Evolutionary conservation across 92 coral and sea anemone genomes (phyloP).

Genomic region (Palythoa caribaeorum): DNA sequence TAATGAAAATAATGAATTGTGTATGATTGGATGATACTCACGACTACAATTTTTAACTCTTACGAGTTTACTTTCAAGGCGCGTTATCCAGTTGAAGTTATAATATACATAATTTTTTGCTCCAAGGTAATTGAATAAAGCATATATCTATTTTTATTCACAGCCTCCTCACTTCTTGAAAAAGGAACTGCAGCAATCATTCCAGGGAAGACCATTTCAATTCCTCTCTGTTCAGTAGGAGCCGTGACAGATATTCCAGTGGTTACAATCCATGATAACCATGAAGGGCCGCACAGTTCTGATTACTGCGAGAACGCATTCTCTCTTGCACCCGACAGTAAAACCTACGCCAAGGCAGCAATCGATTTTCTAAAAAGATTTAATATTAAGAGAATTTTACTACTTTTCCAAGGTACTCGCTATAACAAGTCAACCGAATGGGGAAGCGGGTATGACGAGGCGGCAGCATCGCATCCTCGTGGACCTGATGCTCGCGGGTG

Average conservation of each 20-base stretch:
- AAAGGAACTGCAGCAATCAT: conserved; percentile 49
- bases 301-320: conserved; percentile 48
- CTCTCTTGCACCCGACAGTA: conserved; percentile 62
- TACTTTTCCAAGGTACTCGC: conserved; percentile 63
- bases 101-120: no score
- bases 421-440: no score
- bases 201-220: conserved; percentile 29
- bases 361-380: conserved; percentile 49
- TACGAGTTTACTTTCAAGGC: no score
- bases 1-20: no score
- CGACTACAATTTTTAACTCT: no score
- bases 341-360: conserved; percentile 57
- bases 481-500: background rate
- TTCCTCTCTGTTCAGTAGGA: conserved; percentile 43
- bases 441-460: background rate
- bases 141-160: no score
- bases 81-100: no score
- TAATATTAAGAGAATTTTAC: conserved; percentile 53
- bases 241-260: conserved; percentile 57
- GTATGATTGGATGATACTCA: no score
- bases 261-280: conserved; percentile 42
- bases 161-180: conserved; percentile 28
- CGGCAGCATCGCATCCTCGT: background rate
- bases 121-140: no score
- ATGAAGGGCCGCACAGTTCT: background rate